Conservation (phyloP, 2,888 invertebrate species). For the Volucella zonaria region DNA sequence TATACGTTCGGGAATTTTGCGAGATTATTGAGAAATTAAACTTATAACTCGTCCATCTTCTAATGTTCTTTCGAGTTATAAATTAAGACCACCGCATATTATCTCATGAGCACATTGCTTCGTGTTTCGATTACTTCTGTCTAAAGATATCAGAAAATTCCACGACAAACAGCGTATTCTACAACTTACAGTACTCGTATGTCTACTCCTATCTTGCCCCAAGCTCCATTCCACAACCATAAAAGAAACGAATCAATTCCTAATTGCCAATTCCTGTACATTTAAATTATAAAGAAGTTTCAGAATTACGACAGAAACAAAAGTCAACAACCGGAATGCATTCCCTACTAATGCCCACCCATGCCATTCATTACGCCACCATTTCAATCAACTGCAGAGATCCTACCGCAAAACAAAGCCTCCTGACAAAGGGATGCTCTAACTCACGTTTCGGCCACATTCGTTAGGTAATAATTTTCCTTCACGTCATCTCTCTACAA, state of each 20-base stretch:
- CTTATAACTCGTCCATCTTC: no score
- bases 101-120: no score
- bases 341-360: conserved; percentile 25
- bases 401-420: not conserved
- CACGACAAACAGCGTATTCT: no score
- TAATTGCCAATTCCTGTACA: conserved; percentile 39
- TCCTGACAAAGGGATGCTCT: conserved; percentile 40
- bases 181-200: no score
- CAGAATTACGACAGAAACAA: conserved; percentile 2
- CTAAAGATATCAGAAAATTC: no score
- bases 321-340: conserved; percentile 61
- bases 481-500: conserved; percentile 26
- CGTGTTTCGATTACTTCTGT: no score
- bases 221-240: not conserved
- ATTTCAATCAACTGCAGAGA: conserved; percentile 60
- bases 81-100: no score
- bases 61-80: no score
- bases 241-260: conserved; percentile 42
- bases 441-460: conserved; percentile 34
- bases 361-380: conserved; percentile 59
- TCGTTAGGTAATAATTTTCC: conserved; percentile 21
- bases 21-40: no score
- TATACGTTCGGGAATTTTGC: no score
- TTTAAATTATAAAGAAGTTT: conserved; percentile 51
- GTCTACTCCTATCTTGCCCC: not conserved